Percentiles rank a stretch among this genome's conserved stretches.
Conservation (phyloP, 1,140 invertebrate species). For the Lordiphosa clarofinis region DNA sequence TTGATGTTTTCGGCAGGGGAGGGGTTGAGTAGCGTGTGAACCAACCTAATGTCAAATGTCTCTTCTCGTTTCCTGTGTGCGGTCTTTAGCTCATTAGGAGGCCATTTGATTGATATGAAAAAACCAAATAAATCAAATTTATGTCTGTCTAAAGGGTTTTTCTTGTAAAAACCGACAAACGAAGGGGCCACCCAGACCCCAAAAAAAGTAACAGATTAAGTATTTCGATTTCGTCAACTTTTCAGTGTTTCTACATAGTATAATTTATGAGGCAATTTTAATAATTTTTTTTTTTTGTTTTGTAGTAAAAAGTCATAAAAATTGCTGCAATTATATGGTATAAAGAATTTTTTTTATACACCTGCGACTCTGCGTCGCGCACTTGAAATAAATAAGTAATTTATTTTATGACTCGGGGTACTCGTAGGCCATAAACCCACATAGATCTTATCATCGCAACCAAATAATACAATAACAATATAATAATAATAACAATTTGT, state of each 20-base stretch:
- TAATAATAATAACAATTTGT: constrained; percentile 70
- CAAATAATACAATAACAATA: constrained; percentile 64
- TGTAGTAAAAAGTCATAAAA: constrained; percentile 43
- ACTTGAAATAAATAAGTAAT: constrained; percentile 74
- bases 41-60: constrained; percentile 52
- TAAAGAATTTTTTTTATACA: constrained; percentile 11
- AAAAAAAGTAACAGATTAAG: constrained; percentile 5
- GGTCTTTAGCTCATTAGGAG: constrained; percentile 37
- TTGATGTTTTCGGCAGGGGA: constrained; percentile 5
- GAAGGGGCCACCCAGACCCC: constrained; percentile 16
- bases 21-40: constrained; percentile 50
- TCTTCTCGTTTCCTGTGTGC: constrained; percentile 54
- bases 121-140: constrained; percentile 71
- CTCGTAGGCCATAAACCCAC: constrained; percentile 40
- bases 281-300: constrained; percentile 40
- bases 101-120: constrained; percentile 63
- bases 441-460: constrained; percentile 63
- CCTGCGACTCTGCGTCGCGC: constrained; percentile 23
- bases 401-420: constrained; percentile 61
- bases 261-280: constrained; percentile 72
- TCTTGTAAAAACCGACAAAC: constrained; percentile 4
- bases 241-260: constrained; percentile 21
- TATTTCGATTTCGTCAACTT: constrained; percentile 12
- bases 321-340: constrained; percentile 58
- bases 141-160: constrained; percentile 41